Conservation (phyloP, 2,797 vertebrate genomes). For the Hybognathus amarus region DNA sequence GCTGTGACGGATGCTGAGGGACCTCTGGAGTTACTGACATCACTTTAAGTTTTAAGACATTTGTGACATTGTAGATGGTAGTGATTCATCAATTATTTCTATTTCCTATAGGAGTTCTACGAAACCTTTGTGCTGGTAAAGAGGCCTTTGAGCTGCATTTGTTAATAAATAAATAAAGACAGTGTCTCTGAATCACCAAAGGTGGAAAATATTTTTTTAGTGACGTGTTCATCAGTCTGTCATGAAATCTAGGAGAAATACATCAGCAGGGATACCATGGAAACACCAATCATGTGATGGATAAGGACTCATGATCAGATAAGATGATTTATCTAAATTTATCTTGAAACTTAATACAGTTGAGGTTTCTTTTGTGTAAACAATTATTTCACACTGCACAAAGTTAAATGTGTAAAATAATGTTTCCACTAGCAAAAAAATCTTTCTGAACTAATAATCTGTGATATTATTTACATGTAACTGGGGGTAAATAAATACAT, state of each 20-base stretch:
- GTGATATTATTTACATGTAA: not conserved
- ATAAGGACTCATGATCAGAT: conserved; percentile 58
- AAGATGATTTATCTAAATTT: conserved; percentile 4
- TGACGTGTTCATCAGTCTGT: conserved; percentile 34
- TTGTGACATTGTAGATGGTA: not conserved
- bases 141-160: not conserved
- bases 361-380: not conserved
- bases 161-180: conserved; percentile 1
- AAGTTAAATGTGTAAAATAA: not conserved
- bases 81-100: not conserved
- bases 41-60: not conserved
- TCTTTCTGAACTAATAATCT: not conserved
- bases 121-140: not conserved
- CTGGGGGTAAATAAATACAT: not conserved
- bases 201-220: conserved; percentile 32
- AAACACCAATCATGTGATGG: conserved; percentile 58
- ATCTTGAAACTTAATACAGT: not conserved
- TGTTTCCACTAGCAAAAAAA: not conserved
- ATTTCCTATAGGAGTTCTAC: conserved; percentile 8
- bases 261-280: conserved; percentile 55
- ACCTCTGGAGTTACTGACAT: not conserved
- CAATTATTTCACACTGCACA: not conserved
- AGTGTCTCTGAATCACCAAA: conserved; percentile 3
- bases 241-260: conserved; percentile 27
- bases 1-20: not conserved